A percentile compares a stretch with the other conserved stretches of the same genome.
Evolutionary conservation across 2,113 vertebrate genomes (phyloP).

Genomic region (Ranitomeya imitator): DNA sequence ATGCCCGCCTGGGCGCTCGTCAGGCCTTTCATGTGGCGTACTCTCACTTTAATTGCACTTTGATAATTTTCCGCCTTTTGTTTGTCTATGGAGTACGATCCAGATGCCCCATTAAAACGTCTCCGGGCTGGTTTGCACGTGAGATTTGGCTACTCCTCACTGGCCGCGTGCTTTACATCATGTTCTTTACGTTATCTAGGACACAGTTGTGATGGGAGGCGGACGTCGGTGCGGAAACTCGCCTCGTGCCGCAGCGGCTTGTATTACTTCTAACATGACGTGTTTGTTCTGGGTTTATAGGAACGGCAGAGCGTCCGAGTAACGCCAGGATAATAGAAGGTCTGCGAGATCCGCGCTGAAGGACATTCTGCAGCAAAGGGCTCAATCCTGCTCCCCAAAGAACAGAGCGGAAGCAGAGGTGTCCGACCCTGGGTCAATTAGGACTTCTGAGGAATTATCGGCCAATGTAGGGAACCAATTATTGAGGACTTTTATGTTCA

Average conservation of each 20-base stretch:
- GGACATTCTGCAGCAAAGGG: no score
- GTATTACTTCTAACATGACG: not conserved
- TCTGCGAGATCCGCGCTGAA: no score
- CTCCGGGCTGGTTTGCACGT: not conserved
- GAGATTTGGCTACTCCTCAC: not conserved
- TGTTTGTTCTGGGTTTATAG: not conserved
- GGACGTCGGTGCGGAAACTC: not conserved
- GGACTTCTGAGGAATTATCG: no score
- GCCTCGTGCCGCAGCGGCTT: not conserved
- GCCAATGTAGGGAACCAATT: no score
- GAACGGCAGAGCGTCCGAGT: not conserved
- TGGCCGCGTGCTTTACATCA: not conserved
- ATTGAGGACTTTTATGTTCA: no score
- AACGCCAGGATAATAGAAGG: not conserved
- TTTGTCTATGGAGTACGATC: conserved; percentile 21
- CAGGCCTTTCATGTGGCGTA: not conserved
- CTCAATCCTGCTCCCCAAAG: no score
- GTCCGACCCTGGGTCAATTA: no score
- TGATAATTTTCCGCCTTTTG: not conserved
- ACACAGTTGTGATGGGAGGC: not conserved
- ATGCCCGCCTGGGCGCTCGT: not conserved
- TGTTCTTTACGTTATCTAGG: not conserved
- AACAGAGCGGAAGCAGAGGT: no score
- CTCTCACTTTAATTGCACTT: not conserved
- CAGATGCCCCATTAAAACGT: conserved; percentile 4